These are phyloP conservation scores for Drosophila crucigera DNA, from an alignment of 2,888 invertebrate species.

Conservation along the genomic window DNA sequence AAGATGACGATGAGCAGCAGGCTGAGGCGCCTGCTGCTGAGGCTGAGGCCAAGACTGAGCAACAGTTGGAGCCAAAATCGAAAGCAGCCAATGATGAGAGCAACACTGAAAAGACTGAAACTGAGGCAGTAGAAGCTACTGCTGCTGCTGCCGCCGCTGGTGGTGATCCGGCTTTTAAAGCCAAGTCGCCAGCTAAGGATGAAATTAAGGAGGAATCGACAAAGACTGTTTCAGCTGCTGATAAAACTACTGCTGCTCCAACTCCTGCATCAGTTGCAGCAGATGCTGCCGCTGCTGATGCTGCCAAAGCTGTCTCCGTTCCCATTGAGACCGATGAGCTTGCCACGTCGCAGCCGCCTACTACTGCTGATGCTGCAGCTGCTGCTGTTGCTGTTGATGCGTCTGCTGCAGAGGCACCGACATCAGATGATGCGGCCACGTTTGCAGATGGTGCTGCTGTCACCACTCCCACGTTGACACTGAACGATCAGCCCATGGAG, in stretches of 20 bases:
- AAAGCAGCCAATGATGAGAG: slow-evolving; percentile 18
- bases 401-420: not conserved
- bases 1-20: not conserved
- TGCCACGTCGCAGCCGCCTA: slow-evolving; percentile 37
- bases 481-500: slow-evolving; percentile 78
- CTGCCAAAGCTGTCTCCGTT: slow-evolving; percentile 12
- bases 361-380: not conserved
- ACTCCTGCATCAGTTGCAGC: slow-evolving; percentile 5
- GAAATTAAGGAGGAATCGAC: slow-evolving; percentile 14
- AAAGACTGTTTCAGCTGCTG: slow-evolving; percentile 16
- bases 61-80: slow-evolving; percentile 28
- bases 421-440: not conserved
- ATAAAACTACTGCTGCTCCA: not conserved
- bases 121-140: slow-evolving; percentile 22
- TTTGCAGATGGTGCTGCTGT: not conserved
- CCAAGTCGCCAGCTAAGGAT: slow-evolving; percentile 20
- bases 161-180: slow-evolving; percentile 12
- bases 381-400: not conserved
- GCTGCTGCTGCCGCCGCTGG: not conserved
- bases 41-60: slow-evolving; percentile 43
- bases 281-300: not conserved
- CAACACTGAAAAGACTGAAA: slow-evolving; percentile 64
- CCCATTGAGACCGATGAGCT: slow-evolving; percentile 43
- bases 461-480: slow-evolving; percentile 66
- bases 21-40: slow-evolving; percentile 5